Conservation (phyloP, 2,888 invertebrate species). For the Seira sanloemensis region DNA sequence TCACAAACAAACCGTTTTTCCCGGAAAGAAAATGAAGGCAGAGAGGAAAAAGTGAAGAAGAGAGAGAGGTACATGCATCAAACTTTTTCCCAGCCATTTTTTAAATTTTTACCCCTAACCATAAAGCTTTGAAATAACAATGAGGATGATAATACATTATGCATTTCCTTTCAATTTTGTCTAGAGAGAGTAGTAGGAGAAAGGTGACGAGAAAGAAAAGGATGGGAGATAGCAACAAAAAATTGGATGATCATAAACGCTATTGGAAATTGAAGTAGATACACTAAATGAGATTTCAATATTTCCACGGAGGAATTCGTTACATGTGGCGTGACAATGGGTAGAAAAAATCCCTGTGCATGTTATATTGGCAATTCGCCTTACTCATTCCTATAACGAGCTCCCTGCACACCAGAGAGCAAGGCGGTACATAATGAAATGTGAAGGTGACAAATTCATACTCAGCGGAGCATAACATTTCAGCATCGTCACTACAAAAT, state of each 20-base stretch:
- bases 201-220: conserved; percentile 13
- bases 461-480: conserved; percentile 41
- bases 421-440: background rate
- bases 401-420: background rate
- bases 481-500: conserved; percentile 42
- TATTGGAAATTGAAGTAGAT: background rate
- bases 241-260: conserved; percentile 29
- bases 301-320: background rate
- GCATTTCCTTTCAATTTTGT: conserved; percentile 8
- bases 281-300: conserved; percentile 15
- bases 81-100: background rate
- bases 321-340: background rate
- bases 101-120: no score
- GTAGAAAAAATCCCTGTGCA: background rate
- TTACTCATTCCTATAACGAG: background rate
- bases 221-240: conserved; percentile 19
- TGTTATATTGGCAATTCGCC: background rate
- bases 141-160: background rate
- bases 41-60: no score
- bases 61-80: background rate
- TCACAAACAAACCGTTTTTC: background rate
- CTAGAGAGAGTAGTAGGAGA: background rate
- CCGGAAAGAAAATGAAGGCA: background rate
- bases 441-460: conserved; percentile 49
- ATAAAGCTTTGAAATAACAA: background rate